A percentile compares a stretch with the other conserved stretches of the same genome.
Evolutionary conservation across 1,140 invertebrate genomes (phyloP).

Genomic region (Vanessa atalanta): DNA sequence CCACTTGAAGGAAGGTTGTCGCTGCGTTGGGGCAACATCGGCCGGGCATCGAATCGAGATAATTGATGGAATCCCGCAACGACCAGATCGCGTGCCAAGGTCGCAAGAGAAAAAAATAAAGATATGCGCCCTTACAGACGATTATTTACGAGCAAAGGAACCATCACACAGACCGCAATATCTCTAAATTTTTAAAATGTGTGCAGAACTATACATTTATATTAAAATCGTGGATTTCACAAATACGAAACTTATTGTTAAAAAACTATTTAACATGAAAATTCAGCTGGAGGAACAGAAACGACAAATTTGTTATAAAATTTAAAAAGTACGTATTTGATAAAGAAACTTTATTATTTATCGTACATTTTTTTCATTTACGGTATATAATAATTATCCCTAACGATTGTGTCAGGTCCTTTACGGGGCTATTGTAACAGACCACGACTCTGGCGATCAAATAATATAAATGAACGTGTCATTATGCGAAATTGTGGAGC

Average conservation of each 20-base stretch:
- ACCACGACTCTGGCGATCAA: slow-evolving; percentile 46
- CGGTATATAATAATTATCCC: not conserved
- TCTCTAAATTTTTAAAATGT: not conserved
- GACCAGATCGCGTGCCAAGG: slow-evolving; percentile 58
- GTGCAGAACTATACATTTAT: not conserved
- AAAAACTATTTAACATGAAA: too few relatives aligned
- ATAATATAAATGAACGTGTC: slow-evolving; percentile 64
- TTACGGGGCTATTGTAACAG: slow-evolving; percentile 29
- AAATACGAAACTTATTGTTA: too few relatives aligned
- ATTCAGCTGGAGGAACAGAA: too few relatives aligned
- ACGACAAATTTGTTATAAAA: too few relatives aligned
- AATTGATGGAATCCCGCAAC: slow-evolving; percentile 48
- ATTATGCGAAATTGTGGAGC: slow-evolving; percentile 59
- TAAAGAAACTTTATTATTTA: too few relatives aligned
- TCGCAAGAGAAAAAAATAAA: slow-evolving; percentile 50
- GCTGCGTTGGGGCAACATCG: slow-evolving; percentile 25
- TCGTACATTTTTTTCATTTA: not conserved
- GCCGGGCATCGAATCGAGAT: slow-evolving; percentile 40
- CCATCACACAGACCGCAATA: slow-evolving; percentile 14
- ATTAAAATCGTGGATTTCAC: too few relatives aligned
- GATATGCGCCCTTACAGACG: slow-evolving; percentile 53
- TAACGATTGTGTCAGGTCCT: slow-evolving; percentile 20
- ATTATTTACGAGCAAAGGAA: slow-evolving; percentile 53
- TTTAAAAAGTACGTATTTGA: too few relatives aligned
- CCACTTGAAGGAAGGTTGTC: slow-evolving; percentile 40